A percentile compares a stretch with the other conserved stretches of the same genome.
These are phyloP conservation scores for Pelobates fuscus DNA, from an alignment of 2,113 vertebrate genomes.

Conservation along the genomic window DNA sequence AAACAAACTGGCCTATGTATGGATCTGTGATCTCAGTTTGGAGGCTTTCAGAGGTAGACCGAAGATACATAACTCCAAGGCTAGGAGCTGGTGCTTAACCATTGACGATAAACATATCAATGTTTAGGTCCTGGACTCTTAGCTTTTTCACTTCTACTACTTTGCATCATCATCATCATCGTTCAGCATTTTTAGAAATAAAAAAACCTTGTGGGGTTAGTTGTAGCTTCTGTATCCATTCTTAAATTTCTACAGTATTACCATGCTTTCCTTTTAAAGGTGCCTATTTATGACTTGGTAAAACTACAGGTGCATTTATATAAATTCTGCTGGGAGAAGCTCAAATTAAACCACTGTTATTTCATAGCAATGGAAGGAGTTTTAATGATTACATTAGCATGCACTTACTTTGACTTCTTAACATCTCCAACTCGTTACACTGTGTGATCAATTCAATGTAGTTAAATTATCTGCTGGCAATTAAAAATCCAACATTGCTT, in stretches of 20 bases:
- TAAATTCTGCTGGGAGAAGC: too few species aligned
- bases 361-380: background rate
- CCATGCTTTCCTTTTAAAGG: background rate
- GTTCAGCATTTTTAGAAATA: too few species aligned
- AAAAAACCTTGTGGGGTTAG: background rate
- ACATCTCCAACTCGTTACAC: background rate
- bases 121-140: too few species aligned
- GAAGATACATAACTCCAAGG: too few species aligned
- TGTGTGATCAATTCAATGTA: conserved; percentile 2
- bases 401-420: background rate
- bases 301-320: background rate
- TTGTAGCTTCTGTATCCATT: background rate
- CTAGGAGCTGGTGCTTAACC: too few species aligned
- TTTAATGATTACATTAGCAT: background rate
- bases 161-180: too few species aligned
- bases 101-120: too few species aligned
- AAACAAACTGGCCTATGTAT: too few species aligned
- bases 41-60: too few species aligned
- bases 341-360: too few species aligned
- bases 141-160: too few species aligned
- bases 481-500: conserved; percentile 17
- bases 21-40: too few species aligned
- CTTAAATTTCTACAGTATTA: background rate
- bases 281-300: background rate
- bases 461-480: background rate